Conservation (phyloP, 2,888 invertebrate species). For the Stenolophus ochropezus region DNA sequence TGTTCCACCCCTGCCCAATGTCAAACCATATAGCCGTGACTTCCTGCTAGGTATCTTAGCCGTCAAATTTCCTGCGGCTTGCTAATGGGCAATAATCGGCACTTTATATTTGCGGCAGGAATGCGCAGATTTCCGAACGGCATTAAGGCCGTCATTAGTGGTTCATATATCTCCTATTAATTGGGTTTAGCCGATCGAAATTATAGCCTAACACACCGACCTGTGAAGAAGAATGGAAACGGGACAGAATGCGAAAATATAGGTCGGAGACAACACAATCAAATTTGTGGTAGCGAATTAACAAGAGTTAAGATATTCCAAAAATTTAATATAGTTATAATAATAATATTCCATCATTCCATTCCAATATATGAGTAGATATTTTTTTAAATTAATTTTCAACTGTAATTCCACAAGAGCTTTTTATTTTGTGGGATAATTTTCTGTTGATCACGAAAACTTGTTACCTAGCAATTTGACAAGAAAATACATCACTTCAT, state of each 20-base stretch:
- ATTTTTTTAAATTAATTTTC: no score
- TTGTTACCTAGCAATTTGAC: no score
- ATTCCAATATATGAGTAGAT: no score
- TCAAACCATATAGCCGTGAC: background rate
- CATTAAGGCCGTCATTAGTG: slow-evolving; percentile 55
- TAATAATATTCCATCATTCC: no score
- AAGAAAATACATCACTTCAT: no score
- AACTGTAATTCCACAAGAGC: no score
- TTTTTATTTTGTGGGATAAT: no score
- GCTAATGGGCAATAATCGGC: slow-evolving; percentile 69
- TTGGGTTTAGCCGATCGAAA: slow-evolving; percentile 36
- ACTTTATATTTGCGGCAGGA: slow-evolving; percentile 64
- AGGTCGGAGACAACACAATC: background rate
- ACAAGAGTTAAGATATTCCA: no score
- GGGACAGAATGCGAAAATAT: background rate
- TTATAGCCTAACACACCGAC: background rate
- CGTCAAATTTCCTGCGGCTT: slow-evolving; percentile 69
- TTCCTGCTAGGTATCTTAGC: slow-evolving; percentile 31
- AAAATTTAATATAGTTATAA: no score
- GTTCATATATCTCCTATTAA: slow-evolving; percentile 55
- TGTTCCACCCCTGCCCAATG: no score
- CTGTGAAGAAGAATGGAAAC: background rate
- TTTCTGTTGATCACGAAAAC: no score
- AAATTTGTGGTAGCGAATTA: no score
- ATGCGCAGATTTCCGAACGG: slow-evolving; percentile 54